Evolutionary conservation across 2,888 invertebrate species (phyloP), one percentile per base, ranked within the genome.

Genomic region (Holacanthella duospinosa): DNA sequence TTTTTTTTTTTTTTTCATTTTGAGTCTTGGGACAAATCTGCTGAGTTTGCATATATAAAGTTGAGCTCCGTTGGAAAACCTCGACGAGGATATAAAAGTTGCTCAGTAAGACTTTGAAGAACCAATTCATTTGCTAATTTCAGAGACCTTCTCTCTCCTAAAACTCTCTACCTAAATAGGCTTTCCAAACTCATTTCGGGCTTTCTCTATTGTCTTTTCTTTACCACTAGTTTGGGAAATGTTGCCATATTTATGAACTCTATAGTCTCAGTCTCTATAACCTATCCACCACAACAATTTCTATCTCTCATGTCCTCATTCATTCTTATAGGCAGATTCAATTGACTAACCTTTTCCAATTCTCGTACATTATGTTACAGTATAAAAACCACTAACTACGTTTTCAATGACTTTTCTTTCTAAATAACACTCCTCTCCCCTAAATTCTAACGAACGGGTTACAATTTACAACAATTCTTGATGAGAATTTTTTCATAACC

Each of bases 121-220:
- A 48, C 48, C 48, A 48, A 48, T 48, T 48, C 48, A 48, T 48
- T 48, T 48, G 48, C 48, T 48, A 48, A 48, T 48, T 48, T 21
- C 36, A 36, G 9, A 36, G 36, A 36, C 9, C 16, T 36, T 36
- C 36, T 16, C n/a, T 36, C 36, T 36, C 6, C 36, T 36, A 12
- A n/a, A 9, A 48, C 48, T 21, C 48, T n/a, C n/a, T n/a, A n/a
- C n/a, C n/a, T n/a, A n/a, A n/a, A n/a, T n/a, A n/a, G n/a, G n/a
- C n/a, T n/a, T 21, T 48, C 4, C 21, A 48, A 21, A 9, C 48
- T 48, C 48, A 48, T 48, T 48, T 48, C 21, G 21, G 21, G 21
- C 48, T 48, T 48, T 48, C 48, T 21, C 48, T 21, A 48, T 48
- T 48, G 48, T 48, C 21, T 48, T 48, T 21, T 48, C 48, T n/a